These are phyloP conservation scores for Rhinoraja longicauda DNA, from an alignment of 2,797 vertebrate genomes.

Conservation along the genomic window DNA sequence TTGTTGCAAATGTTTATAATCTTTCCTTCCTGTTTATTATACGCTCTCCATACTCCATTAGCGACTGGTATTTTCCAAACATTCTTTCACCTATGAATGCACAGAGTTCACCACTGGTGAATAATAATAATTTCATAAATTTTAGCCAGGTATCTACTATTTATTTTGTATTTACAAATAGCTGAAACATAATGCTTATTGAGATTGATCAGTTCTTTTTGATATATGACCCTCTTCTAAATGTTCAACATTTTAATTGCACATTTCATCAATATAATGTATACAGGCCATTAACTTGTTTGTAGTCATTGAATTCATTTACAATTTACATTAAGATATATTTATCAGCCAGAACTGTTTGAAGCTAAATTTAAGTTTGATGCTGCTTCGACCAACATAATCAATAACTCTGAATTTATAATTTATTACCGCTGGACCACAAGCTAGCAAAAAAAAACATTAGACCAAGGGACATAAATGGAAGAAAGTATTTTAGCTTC, in stretches of 20 bases:
- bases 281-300: constrained; percentile 22
- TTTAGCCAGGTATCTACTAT: not conserved
- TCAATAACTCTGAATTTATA: constrained; percentile 17
- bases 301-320: not conserved
- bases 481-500: not conserved
- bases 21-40: not conserved
- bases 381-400: not conserved
- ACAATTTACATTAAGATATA: constrained; percentile 2
- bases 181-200: not conserved
- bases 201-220: not conserved
- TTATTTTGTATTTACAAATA: not conserved
- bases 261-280: constrained; percentile 21
- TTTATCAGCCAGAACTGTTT: not conserved
- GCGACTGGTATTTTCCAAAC: constrained; percentile 41
- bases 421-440: not conserved
- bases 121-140: not conserved
- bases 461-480: not conserved
- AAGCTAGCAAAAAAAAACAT: not conserved
- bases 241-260: constrained; percentile 21
- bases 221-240: not conserved
- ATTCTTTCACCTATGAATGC: not conserved
- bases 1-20: not conserved
- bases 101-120: not conserved
- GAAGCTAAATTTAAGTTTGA: constrained; percentile 30
- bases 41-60: constrained; percentile 16